Evolutionary conservation across 2,113 vertebrate genomes (phyloP).

Genomic region (Eptatretus burgeri): DNA sequence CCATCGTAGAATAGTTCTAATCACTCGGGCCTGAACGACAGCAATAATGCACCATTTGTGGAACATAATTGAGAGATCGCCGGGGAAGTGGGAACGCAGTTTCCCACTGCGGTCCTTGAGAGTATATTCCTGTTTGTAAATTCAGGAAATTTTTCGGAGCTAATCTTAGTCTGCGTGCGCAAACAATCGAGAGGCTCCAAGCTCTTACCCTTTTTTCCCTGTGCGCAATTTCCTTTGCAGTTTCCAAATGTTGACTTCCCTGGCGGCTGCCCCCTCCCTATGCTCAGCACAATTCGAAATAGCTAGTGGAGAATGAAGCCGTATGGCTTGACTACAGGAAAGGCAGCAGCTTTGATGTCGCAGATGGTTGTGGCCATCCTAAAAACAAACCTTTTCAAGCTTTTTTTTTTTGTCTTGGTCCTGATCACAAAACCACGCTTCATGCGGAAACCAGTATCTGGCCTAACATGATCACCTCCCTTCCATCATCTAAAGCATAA

Average conservation of each 20-base stretch:
- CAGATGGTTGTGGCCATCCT: conserved; percentile 4
- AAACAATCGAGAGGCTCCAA: neutral
- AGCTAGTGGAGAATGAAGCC: conserved; percentile 3
- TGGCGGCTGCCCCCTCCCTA: conserved; percentile 3
- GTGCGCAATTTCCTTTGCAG: conserved; percentile 2
- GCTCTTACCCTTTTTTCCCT: conserved; percentile 2
- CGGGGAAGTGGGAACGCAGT: neutral
- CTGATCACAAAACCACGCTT: conserved; percentile 5
- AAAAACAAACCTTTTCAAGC: neutral
- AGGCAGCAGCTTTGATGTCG: conserved; percentile 4
- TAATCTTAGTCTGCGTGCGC: conserved; percentile 4
- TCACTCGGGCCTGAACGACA: too few relatives aligned
- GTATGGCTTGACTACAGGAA: conserved; percentile 1
- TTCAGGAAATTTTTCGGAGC: conserved; percentile 3
- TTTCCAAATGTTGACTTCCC: conserved; percentile 6
- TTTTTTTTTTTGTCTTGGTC: neutral
- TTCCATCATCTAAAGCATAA: conserved; percentile 1
- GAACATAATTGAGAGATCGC: too few relatives aligned
- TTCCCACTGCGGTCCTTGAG: conserved; percentile 7
- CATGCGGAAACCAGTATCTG: neutral
- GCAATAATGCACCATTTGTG: too few relatives aligned
- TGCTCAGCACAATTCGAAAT: neutral
- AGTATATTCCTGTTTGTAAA: conserved; percentile 4
- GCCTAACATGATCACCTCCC: conserved; percentile 3
- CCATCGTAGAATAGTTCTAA: too few relatives aligned